Conservation (phyloP, 2,888 invertebrate species). For the Daptonema setosum region DNA sequence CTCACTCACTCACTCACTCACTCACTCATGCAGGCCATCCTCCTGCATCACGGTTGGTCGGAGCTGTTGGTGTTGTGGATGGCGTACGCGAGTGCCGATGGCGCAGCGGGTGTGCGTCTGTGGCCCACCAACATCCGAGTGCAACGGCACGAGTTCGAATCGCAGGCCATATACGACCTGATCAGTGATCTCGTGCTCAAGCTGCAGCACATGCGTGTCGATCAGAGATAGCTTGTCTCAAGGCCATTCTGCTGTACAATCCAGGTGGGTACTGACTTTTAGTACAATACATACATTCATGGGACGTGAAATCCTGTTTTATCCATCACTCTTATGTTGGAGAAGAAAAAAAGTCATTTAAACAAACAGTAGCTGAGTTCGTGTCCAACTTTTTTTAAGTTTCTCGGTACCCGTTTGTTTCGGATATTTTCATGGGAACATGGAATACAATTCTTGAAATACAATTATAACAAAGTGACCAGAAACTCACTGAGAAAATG, state of each 20-base stretch:
- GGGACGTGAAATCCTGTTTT: not conserved
- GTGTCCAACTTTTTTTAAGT: too few species aligned
- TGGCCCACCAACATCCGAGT: not conserved
- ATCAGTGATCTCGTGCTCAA: conserved; percentile 59
- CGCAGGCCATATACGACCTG: not conserved
- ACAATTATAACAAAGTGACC: too few species aligned
- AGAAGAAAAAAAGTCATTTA: too few species aligned
- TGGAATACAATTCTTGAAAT: too few species aligned
- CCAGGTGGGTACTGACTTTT: conserved; percentile 43
- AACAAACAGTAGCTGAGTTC: too few species aligned
- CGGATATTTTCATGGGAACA: not conserved
- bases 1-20: not conserved
- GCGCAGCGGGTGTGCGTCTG: not conserved
- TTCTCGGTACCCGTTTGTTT: not conserved
- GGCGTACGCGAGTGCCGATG: not conserved
- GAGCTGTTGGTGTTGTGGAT: not conserved
- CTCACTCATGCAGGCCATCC: too few species aligned
- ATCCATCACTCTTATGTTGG: too few species aligned
- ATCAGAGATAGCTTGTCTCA: conserved; percentile 73
- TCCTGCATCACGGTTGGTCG: not conserved
- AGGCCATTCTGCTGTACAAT: conserved; percentile 82
- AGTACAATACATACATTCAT: not conserved
- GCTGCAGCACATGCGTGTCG: conserved; percentile 85
- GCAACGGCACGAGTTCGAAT: not conserved
- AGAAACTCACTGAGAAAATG: too few species aligned